Base-by-base conservation (phyloP, 1,140 invertebrate genomes). In the Pentalonia nigronervosa region DNA sequence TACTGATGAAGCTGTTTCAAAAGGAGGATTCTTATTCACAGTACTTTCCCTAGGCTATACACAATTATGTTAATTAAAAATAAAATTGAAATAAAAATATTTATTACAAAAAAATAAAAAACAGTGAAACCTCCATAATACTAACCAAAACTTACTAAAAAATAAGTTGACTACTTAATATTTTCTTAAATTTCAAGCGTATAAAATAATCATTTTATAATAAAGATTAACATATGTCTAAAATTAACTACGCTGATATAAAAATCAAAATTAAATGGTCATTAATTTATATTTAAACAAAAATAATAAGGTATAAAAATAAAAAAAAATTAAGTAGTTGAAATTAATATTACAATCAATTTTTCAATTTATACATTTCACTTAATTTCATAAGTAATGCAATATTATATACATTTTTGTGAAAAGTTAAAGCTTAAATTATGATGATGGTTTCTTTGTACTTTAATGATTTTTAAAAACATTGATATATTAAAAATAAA, bases 1-100 rank as follows among this genome's bases (percentile, higher is more conserved):
- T 25, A 93, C 81, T 53, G 91, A 93, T 41, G 91, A 53, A 41
- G 91, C 81, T 30, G 91, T 84, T 93, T 93, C 91, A 17, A 93
- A 93, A 30, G 91, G 91, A 92, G 91, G 91, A 86, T 93, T 93
- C 48, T 93, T 56, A 53, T 53, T 83, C 25, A 56, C 25, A 41
- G 48, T 53, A 45, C 48, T 45, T 56, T 53, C 91, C 2, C 86
- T 83, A 25, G 91, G 81, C 91, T 93, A 45, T 1, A 56, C 8
- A 86, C 14, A 67, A 67, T 60, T 21, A 34, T 50, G 21, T 34
- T 14, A 21, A 88, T 50, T 50, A 8, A 88, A 88, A 67, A 67
- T 45, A 30, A 60, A 60, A 47, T 90, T 86, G 0, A 86, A 45
- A 47, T 7, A 30, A 14, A 86, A 86, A 86, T 25, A 47, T 86